Evolutionary conservation across 2,888 invertebrate species (phyloP).

Genomic region (Lepidocyrtoides sp.): DNA sequence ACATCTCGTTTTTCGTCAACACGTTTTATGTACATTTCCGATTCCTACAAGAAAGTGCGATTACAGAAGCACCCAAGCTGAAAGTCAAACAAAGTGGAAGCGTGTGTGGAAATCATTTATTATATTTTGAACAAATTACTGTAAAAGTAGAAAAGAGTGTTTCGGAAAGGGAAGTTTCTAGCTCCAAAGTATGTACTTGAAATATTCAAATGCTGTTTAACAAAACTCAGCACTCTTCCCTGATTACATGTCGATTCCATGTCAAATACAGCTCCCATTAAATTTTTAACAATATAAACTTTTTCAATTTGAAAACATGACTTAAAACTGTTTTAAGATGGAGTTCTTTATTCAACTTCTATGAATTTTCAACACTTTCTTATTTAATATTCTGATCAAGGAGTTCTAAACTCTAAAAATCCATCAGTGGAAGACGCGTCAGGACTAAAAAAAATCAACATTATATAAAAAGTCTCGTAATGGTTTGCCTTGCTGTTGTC

Average conservation of each 20-base stretch:
- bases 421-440: conserved; percentile 9
- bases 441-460: not conserved
- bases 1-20: conserved; percentile 28
- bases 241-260: not conserved
- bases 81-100: conserved; percentile 65
- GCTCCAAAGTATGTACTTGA: too few species aligned
- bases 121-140: conserved; percentile 3
- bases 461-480: not conserved
- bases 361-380: not conserved
- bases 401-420: conserved; percentile 10
- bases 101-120: conserved; percentile 60
- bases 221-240: not conserved
- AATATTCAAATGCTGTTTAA: too few species aligned
- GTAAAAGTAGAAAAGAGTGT: not conserved
- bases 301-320: not conserved
- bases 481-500: not conserved
- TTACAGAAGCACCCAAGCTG: conserved; percentile 60
- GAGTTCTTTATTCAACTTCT: not conserved
- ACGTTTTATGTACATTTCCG: conserved; percentile 64
- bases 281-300: conserved; percentile 8
- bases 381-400: conserved; percentile 70
- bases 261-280: conserved; percentile 16
- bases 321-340: not conserved
- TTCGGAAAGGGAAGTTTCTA: not conserved
- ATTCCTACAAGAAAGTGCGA: conserved; percentile 65